Base-by-base conservation (phyloP, 1,140 invertebrate genomes). In the Papilio helenus region DNA sequence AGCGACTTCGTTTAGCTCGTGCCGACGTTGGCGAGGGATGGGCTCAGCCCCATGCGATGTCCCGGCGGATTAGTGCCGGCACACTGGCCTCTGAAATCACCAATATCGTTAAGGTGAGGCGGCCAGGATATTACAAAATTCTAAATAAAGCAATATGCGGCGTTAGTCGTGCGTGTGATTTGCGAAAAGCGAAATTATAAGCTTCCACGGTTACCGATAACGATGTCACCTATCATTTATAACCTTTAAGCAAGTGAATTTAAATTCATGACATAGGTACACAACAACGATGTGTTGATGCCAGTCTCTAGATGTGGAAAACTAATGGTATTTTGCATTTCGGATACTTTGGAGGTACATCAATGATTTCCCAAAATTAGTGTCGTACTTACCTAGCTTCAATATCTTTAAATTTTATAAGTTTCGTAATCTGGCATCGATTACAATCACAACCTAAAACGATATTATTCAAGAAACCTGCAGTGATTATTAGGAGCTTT, bases 141-240 rank as follows among this genome's bases (percentile, higher is more conserved):
- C 84, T 86, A 88, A 89, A 89, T 89, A 88, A 84, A 88, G 84
- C 86, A 88, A 89, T 85, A 87, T 83, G 82, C 65, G 65, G 29
- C 81, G 82, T 78, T 79, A 83, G 81, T 85, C 84, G 86, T 80
- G 83, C 85, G 79, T 87, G 86, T 83, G 85, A 88, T 88, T 86
- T 82, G 81, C 73, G 81, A 81, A 83, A 83, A 82, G 81, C 82
- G 76, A 81, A 76, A 80, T 82, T 79, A 61, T 61, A 58, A 58
- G 74, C 46, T 76, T 76, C 74, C 29, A 14, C 58, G 58, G 23
- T 39, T 44, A 61, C 55, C 29, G 23, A 34, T 76, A 77, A 77
- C 23, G 76, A 23, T 77, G 10, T 58, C 10, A 23, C 7, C n/a
- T 7, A 77, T 14, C 20, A 65, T 51, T 26, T 74, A 49, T 77